phyloP scores from a whole-genome alignment of 2,888 invertebrate genomes.

The Acanthoscelides obtectus region DNA sequence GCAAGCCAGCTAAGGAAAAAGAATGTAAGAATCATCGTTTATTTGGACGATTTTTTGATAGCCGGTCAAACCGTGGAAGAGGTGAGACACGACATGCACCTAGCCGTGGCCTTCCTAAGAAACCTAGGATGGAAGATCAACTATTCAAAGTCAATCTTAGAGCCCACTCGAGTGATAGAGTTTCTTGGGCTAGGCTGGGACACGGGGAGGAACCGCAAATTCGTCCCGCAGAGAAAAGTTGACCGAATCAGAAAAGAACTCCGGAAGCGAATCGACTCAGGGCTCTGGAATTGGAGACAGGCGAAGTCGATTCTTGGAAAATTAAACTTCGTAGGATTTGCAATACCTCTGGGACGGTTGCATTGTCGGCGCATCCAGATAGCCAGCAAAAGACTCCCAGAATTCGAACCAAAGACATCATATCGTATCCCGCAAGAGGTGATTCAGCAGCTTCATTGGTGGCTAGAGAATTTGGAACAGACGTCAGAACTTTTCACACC shows the following conservation, averaged over 20 bases:
- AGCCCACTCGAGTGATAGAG: conserved; percentile 5
- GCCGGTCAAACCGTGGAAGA: conserved; percentile 6
- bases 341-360: conserved; percentile 14
- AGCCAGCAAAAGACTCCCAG: conserved; percentile 3
- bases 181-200: conserved; percentile 18
- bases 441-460: conserved; percentile 8
- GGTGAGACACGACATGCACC: neutral
- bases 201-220: conserved; percentile 1
- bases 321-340: conserved; percentile 15
- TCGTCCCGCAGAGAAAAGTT: neutral
- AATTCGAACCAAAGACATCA: neutral
- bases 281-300: neutral
- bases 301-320: conserved; percentile 13
- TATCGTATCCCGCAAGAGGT: conserved; percentile 5
- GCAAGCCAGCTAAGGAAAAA: conserved; percentile 17
- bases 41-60: conserved; percentile 17
- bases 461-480: conserved; percentile 3
- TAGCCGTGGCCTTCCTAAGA: neutral
- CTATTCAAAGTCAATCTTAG: neutral
- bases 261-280: neutral
- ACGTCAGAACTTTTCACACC: neutral
- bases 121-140: neutral
- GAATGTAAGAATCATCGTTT: conserved; percentile 27
- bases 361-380: conserved; percentile 12
- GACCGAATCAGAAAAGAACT: neutral